Percentiles rank a stretch among this genome's conserved stretches.
These are phyloP conservation scores for Procambarus clarkii DNA, from an alignment of 1,140 invertebrate genomes.

Conservation along the genomic window DNA sequence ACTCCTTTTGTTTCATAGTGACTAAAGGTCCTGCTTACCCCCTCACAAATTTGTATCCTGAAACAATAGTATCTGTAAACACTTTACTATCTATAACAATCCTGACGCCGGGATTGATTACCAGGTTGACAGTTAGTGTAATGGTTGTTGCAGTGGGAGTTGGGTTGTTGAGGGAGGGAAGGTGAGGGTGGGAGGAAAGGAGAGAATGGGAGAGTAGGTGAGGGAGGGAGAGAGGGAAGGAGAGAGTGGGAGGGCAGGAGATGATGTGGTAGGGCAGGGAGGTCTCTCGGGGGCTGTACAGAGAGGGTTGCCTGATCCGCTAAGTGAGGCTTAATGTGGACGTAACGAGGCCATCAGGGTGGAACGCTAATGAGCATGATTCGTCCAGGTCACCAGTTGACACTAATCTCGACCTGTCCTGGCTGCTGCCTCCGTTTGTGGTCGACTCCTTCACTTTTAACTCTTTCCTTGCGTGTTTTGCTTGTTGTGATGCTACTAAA, in stretches of 20 bases:
- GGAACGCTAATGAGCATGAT: slow-evolving; percentile 3
- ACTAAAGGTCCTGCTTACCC: no score
- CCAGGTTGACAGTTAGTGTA: no score
- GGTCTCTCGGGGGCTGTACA: slow-evolving; percentile 21
- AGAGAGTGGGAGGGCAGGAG: not conserved
- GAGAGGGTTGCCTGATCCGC: not conserved
- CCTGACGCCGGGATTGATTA: no score
- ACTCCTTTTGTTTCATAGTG: no score
- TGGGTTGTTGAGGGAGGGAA: not conserved
- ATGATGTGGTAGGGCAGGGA: not conserved
- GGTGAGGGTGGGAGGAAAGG: not conserved
- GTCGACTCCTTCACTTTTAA: no score
- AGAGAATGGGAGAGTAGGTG: not conserved
- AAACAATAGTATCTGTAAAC: no score
- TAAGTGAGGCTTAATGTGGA: slow-evolving; percentile 42
- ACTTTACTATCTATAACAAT: no score
- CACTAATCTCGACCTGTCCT: no score
- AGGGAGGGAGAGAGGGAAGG: not conserved
- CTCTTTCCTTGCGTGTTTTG: no score
- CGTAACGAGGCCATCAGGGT: slow-evolving; percentile 17
- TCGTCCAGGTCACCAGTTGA: not conserved
- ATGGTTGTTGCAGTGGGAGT: no score
- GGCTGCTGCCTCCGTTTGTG: no score
- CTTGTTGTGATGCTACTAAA: not conserved
- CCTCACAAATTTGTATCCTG: no score